Evolutionary conservation across 2,797 vertebrate genomes (phyloP), one percentile per base, ranked within the genome.

Genomic region (Ataeniobius toweri): DNA sequence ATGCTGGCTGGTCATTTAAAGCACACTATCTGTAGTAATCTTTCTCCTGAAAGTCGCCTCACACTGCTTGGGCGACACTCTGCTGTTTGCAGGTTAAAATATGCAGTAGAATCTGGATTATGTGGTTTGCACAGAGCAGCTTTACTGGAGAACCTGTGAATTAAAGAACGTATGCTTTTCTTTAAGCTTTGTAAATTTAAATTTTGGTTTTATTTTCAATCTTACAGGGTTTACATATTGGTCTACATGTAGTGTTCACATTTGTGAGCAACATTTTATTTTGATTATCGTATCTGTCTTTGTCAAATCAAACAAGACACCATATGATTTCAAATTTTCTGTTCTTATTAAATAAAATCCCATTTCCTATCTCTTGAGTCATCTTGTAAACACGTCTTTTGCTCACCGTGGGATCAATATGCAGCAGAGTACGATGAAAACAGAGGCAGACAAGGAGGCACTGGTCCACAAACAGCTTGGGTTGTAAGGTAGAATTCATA

Each of bases 1-100:
- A 94, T 85, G 89, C 90, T 78, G 89, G 86, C 89, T 74, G 90
- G 90, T 94, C 94, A 94, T 92, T 94, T 92, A 92, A 86, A 91
- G 91, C 88, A 82, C 85, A 89, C 86, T 93, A 90, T 92, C 92
- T 91, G 89, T 89, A 84, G 84, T 93, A 91, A 92, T 93, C 88
- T 91, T 87, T 91, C 88, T 83, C 86, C 92, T 87, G 88, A 83
- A 92, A 89, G 83, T 86, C 59, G 39, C 78, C 53, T 70, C 83
- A 83, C 78, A 74, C 18, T 28, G 80, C 78, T 78, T 14, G 36
- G 70, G 77, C 84, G 75, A 61, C 80, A 75, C 65, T 77, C 63
- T 85, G 70, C 73, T 56, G 28, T 83, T 81, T 53, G 82, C 78
- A 75, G 76, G 71, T 70, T 86, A 83, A 89, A 90, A 88, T 88